Percentiles rank a stretch among this genome's conserved stretches.
These are phyloP conservation scores for Leptopterna dolabrata DNA, from an alignment of 2,888 invertebrate species.

Conservation along the genomic window DNA sequence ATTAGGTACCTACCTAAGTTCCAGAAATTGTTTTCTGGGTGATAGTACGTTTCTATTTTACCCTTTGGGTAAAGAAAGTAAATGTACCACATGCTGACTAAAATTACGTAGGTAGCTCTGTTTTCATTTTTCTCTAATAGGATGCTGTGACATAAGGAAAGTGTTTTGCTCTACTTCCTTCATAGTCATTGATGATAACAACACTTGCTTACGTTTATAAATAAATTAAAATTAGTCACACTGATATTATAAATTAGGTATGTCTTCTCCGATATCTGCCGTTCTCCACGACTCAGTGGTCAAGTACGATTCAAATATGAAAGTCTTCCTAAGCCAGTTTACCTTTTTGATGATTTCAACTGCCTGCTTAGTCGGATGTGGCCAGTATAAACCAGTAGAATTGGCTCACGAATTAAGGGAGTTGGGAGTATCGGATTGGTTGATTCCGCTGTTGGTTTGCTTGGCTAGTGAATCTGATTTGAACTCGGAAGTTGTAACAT, in stretches of 20 bases:
- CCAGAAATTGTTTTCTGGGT: too few relatives aligned
- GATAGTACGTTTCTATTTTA: too few relatives aligned
- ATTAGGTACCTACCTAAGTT: too few relatives aligned
- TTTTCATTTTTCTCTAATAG: too few relatives aligned
- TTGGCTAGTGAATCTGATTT: neutral
- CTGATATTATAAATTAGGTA: neutral
- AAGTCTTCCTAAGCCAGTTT: neutral
- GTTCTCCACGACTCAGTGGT: neutral
- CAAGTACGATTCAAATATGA: neutral
- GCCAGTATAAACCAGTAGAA: neutral
- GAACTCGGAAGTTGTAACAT: neutral
- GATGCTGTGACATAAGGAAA: too few relatives aligned
- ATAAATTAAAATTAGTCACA: too few relatives aligned
- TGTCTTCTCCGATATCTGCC: neutral
- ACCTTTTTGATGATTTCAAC: neutral
- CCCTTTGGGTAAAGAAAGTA: too few relatives aligned
- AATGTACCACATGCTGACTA: too few relatives aligned
- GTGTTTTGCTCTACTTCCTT: too few relatives aligned
- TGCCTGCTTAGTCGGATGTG: neutral
- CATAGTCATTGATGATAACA: too few relatives aligned
- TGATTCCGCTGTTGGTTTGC: neutral
- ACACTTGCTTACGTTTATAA: too few relatives aligned
- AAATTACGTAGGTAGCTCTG: too few relatives aligned
- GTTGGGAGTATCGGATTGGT: neutral
- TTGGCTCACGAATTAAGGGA: neutral